phyloP scores from a whole-genome alignment of 2,797 vertebrate genomes.

The Leptoclinus maculatus region DNA sequence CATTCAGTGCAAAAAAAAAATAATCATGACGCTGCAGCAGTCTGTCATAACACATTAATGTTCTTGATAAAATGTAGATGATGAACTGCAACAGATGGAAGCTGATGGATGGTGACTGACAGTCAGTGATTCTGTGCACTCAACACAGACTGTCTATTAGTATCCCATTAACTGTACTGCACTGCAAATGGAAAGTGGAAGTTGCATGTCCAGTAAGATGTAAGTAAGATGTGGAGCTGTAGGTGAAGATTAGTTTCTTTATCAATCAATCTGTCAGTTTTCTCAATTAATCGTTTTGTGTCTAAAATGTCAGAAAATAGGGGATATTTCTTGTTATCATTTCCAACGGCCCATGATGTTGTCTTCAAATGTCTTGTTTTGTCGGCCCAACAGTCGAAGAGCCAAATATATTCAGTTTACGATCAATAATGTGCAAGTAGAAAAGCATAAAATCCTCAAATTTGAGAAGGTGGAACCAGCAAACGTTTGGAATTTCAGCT shows the following conservation, averaged over 20 bases:
- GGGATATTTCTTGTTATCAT: not conserved
- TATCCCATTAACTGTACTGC: not conserved
- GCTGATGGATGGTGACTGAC: not conserved
- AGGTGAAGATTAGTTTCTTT: too few species aligned
- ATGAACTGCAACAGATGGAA: not conserved
- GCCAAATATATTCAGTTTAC: not conserved
- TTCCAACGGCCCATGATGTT: not conserved
- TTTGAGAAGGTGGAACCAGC: not conserved
- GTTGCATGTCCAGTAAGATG: not conserved
- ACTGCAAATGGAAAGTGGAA: not conserved
- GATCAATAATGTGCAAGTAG: not conserved
- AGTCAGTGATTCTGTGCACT: not conserved
- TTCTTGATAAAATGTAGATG: not conserved
- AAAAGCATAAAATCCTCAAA: not conserved
- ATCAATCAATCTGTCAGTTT: not conserved
- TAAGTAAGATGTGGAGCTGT: not conserved
- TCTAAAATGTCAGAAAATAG: not conserved
- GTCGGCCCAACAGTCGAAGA: not conserved
- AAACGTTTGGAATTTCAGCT: not conserved
- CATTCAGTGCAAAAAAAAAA: not conserved
- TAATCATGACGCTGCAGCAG: not conserved
- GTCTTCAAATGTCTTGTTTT: not conserved
- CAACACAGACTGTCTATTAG: not conserved
- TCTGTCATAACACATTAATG: not conserved
- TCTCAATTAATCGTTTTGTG: not conserved